A percentile compares a stretch with the other conserved stretches of the same genome.
phyloP scores from a whole-genome alignment of 2,113 vertebrate genomes.

The Phylloscopus whistleri region DNA sequence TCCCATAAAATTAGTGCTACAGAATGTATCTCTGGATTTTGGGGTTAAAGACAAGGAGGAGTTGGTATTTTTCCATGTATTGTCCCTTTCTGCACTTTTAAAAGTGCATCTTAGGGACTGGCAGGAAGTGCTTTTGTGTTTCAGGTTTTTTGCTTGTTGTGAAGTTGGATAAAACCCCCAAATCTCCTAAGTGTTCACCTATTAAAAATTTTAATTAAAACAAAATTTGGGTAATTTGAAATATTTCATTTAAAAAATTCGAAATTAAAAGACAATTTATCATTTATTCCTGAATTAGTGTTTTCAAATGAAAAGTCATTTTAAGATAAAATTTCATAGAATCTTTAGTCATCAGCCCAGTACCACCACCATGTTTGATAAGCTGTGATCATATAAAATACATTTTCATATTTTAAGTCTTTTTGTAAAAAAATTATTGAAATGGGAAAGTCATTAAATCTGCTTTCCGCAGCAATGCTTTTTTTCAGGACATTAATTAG shows the following conservation, averaged over 20 bases:
- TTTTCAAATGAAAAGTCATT: not conserved
- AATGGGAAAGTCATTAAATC: not conserved
- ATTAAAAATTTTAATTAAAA: not conserved
- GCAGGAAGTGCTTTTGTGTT: not conserved
- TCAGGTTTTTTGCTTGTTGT: not conserved
- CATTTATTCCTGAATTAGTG: not conserved
- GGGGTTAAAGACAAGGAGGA: not conserved
- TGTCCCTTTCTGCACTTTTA: rapidly evolving
- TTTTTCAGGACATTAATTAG: not conserved
- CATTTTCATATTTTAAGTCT: not conserved
- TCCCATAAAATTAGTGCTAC: not conserved
- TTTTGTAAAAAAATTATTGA: not conserved
- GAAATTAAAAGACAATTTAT: not conserved
- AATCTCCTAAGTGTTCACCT: not conserved
- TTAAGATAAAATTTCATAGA: not conserved
- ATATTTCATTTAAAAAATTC: not conserved
- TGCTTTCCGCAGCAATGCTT: not conserved
- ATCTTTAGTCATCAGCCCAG: not conserved
- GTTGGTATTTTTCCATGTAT: rapidly evolving
- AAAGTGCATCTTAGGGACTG: not conserved
- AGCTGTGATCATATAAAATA: not conserved
- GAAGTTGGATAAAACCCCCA: rapidly evolving
- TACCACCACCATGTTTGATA: not conserved
- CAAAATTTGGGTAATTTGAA: not conserved
- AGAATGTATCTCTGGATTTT: not conserved